Evolutionary conservation across 2,113 vertebrate genomes (phyloP), one percentile per base, ranked within the genome.

Genomic region (Calonectris borealis): DNA sequence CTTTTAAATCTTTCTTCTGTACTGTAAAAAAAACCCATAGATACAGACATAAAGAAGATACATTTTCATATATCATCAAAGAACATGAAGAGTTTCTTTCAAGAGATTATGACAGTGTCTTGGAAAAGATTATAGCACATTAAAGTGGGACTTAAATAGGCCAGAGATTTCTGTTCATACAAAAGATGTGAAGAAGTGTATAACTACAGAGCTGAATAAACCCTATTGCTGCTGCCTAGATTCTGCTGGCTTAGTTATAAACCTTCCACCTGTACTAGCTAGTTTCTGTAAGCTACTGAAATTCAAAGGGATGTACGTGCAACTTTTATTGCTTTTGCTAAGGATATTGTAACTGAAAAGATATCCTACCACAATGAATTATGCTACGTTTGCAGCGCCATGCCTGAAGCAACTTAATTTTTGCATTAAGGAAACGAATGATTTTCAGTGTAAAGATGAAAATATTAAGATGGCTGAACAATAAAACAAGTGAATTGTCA

Each of bases 121-220:
- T 91, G 86, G 72, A 92, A 81, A 92, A 85, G 83, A 96, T 94
- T 93, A 54, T 80, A 86, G 51, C 49, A 60, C 87, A 86, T 97
- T 96, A 91, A 88, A 95, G 65, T 89, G 87, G 55, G 71, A 54
- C 69, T 94, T 96, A 97, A 97, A 91, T 94, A 96, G 96, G 94
- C 34, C 93, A 96, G 26, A 83, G 89, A 85, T 87, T 97, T 68
- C 91, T 92, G 68, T 93, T 78, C 64, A 57, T 91, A 97, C 72
- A 95, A 94, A 96, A 91, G 79, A 91, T 27, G 78, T 90, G 84
- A 89, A 60, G 71, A 88, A 75, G 8, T 61, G 4, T 90, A 7
- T 88, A 73, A 89, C 79, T 93, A 55, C 51, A 79, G 72, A 94
- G 48, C 82, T 92, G 82, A 96, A 95, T 95, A 94, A 96, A 93